Evolutionary conservation across 1,140 invertebrate genomes (phyloP), one percentile per base, ranked within the genome.

Genomic region (Harlomillsia oculata): DNA sequence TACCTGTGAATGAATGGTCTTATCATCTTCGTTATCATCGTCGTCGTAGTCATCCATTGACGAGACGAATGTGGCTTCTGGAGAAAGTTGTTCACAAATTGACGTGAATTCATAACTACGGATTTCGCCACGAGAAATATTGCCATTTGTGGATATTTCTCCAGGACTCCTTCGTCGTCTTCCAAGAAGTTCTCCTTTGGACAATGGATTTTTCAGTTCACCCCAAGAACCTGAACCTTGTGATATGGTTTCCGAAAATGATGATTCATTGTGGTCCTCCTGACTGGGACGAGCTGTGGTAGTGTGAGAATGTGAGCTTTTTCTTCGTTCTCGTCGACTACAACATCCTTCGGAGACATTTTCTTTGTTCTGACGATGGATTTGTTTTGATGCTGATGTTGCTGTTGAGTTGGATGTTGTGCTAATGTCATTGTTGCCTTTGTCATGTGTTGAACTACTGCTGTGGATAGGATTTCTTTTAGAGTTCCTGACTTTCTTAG

Each of bases 151-250:
- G 43, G 43, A 53, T 23, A 53, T 13, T 30, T 59, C 57, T 18
- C 57, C 52, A 49, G 44, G 43, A 29, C 50, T 59, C 39, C 40
- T 48, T 13, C 39, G 23, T 2, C 28, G 25, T 14, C 30, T 29
- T 20, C 23, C 52, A 8, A 59, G 14, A 28, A 49, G 26, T 20
- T 59, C 57, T n/a, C 52, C 52, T 43, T 59, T 43, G 1, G 52
- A 54, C 28, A 59, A 32, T 14, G 39, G 3, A 41, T 8, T 41
- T 34, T 18, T 34, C 45, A 20, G n/a, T n/a, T n/a, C n/a, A n/a
- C n/a, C n/a, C n/a, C n/a, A n/a, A n/a, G n/a, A n/a, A n/a, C n/a
- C n/a, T n/a, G n/a, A n/a, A n/a, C n/a, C n/a, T n/a, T n/a, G n/a
- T n/a, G n/a, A n/a, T n/a, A n/a, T n/a, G n/a, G n/a, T n/a, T n/a